Evolutionary conservation across 35 echinoderm and acorn worm genomes (phyloP), one percentile per base, ranked within the genome.

Genomic region (Lytechinus pictus): DNA sequence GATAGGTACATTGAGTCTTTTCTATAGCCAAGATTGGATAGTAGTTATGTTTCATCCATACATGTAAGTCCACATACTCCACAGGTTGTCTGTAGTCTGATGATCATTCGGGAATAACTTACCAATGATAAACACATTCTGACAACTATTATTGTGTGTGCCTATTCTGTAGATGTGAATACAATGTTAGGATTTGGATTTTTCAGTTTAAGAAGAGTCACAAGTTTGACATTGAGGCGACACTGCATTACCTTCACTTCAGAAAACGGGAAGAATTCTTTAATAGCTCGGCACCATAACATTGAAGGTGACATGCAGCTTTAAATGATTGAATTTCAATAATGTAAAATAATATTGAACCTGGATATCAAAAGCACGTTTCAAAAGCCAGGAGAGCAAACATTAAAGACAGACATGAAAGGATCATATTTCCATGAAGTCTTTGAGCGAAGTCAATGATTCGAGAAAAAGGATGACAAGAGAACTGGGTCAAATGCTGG

Each of bases 241-340:
- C 66, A 79, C 21, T 79, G 66, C 66, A 79, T 79, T 79, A 79
- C 66, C 66, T 24, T 7, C 14, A 14, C 66, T 16, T 79, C 66
- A 79, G 21, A 79, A 79, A 79, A 79, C 66, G n/a, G 66, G 66
- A 79, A 79, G 19, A 16, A 79, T 24, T 79, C 66, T 79, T 19
- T 3, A 3, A 79, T 79, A 0, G 19, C 56, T 58, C 56, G 13
- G 56, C 56, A 58, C 9, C 13, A 58, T 16, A 79, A 79, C 16
- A 79, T 79, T 24, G 66, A 24, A 6, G 19, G 14, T 79, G 66
- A 79, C 19, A n/a, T 24, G 66, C 21, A 79, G 66, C 66, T 79
- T 79, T n/a, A 79, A 79, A 79, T 79, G 66, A 79, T 79, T 79
- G 66, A 16, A 79, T 79, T 79, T 79, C 66, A 79, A 79, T 79